Conservation (phyloP, 1,140 invertebrate genomes). For the Nomia melanderi region DNA sequence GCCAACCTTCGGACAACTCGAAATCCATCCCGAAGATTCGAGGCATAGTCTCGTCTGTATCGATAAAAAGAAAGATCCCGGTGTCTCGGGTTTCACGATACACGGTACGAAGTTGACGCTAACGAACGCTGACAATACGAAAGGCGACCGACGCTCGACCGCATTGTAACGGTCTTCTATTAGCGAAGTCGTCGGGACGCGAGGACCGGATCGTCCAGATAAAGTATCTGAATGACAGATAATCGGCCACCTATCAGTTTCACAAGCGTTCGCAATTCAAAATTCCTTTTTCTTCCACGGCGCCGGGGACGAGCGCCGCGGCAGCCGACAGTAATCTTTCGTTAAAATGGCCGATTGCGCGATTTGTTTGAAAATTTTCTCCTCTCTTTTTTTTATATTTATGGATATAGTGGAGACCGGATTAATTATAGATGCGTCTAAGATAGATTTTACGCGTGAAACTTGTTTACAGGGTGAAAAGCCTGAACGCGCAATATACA, state of each 20-base stretch:
- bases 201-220: constrained; percentile 30
- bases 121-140: constrained; percentile 50
- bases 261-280: background rate
- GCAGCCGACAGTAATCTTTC: background rate
- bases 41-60: constrained; percentile 19
- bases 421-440: background rate
- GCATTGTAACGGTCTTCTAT: constrained; percentile 50
- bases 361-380: background rate
- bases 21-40: constrained; percentile 40
- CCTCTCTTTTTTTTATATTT: background rate
- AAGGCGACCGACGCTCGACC: constrained; percentile 46
- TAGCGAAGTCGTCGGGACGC: constrained; percentile 43
- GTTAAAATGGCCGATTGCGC: background rate
- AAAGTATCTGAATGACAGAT: constrained; percentile 42
- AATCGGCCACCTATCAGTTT: constrained; percentile 34
- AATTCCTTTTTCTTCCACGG: background rate
- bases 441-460: background rate
- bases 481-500: background rate
- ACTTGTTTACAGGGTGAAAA: background rate
- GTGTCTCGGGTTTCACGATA: constrained; percentile 39
- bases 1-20: constrained; percentile 8
- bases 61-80: constrained; percentile 20
- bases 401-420: background rate
- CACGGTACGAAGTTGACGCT: constrained; percentile 40
- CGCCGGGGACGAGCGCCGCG: no score